A percentile compares a stretch with the other conserved stretches of the same genome.
These are phyloP conservation scores for Synanthedon formicaeformis DNA, from an alignment of 2,888 invertebrate species.

Conservation along the genomic window DNA sequence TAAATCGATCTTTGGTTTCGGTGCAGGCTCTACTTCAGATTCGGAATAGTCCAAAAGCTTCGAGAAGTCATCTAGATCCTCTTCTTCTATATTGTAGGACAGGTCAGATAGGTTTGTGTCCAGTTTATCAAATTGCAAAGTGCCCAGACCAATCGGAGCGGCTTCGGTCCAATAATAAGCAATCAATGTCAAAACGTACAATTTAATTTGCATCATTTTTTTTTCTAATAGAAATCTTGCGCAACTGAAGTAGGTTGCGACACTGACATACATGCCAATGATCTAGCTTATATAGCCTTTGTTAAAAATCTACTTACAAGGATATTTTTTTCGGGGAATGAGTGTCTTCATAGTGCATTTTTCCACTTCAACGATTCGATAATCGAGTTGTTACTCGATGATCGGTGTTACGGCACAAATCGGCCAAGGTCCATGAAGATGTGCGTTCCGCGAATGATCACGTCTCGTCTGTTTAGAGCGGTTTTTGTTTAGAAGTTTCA, in stretches of 20 bases:
- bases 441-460: not conserved
- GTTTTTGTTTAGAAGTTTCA: not conserved
- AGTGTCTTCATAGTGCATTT: constrained; percentile 19
- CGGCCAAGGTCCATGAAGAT: constrained; percentile 34
- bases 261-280: constrained; percentile 63
- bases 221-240: constrained; percentile 37
- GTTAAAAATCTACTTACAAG: constrained; percentile 40
- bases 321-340: constrained; percentile 42
- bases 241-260: constrained; percentile 61
- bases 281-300: constrained; percentile 53
- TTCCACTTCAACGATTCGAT: constrained; percentile 28
- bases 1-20: constrained; percentile 14
- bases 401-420: constrained; percentile 39
- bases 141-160: constrained; percentile 29
- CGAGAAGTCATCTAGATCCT: constrained; percentile 38
- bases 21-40: constrained; percentile 12
- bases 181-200: constrained; percentile 30
- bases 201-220: constrained; percentile 38
- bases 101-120: constrained; percentile 38
- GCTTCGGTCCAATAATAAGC: constrained; percentile 26
- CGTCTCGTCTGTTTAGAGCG: not conserved
- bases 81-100: constrained; percentile 42
- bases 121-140: constrained; percentile 39
- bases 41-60: constrained; percentile 27
- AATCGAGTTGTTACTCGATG: constrained; percentile 1